A percentile compares a stretch with the other conserved stretches of the same genome.
Evolutionary conservation across 1,140 invertebrate genomes (phyloP).

Genomic region (Hyles vespertilio): DNA sequence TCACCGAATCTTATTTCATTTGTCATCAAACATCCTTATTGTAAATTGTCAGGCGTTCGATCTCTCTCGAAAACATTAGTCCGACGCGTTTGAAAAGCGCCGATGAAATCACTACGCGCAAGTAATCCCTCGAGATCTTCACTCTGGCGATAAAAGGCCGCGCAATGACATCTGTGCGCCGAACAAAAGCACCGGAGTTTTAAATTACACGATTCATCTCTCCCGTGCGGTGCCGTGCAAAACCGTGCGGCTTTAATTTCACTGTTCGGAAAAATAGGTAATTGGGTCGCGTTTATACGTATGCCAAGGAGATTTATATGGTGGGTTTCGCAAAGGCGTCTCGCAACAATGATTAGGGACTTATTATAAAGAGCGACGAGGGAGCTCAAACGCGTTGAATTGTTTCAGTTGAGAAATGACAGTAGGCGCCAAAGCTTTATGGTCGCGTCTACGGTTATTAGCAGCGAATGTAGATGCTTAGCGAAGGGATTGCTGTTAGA

Average conservation of each 20-base stretch:
- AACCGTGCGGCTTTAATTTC: slow-evolving; percentile 40
- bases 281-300: slow-evolving; percentile 39
- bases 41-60: not conserved
- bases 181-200: slow-evolving; percentile 43
- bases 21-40: slow-evolving; percentile 3
- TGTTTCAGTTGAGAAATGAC: too few relatives aligned
- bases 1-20: not conserved
- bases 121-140: slow-evolving; percentile 23
- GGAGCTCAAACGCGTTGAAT: too few relatives aligned
- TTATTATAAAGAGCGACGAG: not conserved
- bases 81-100: slow-evolving; percentile 20
- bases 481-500: too few relatives aligned
- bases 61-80: slow-evolving; percentile 2
- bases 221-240: slow-evolving; percentile 8
- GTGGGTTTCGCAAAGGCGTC: not conserved
- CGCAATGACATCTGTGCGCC: slow-evolving; percentile 33
- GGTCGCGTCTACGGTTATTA: too few relatives aligned
- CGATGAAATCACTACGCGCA: slow-evolving; percentile 21
- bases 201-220: slow-evolving; percentile 58
- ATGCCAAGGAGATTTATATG: slow-evolving; percentile 18
- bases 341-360: not conserved
- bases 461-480: too few relatives aligned
- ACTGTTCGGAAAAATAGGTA: slow-evolving; percentile 47
- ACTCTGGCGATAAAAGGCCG: slow-evolving; percentile 24
- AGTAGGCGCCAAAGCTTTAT: too few relatives aligned